Base-by-base conservation (phyloP, 2,113 vertebrate species). In the Progne subis region DNA sequence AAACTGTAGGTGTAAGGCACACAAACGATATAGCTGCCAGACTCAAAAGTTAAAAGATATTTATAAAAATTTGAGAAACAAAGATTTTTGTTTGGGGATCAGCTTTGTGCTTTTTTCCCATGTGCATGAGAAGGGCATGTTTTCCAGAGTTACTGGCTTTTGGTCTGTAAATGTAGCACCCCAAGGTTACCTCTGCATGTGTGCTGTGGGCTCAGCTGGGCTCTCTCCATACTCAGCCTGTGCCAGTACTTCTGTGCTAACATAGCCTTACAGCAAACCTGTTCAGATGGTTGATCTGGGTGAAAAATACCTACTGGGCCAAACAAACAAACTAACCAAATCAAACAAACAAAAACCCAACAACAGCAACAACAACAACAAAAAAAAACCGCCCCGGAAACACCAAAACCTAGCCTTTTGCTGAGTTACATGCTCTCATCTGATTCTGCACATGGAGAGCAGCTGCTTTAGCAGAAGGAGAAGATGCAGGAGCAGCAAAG, bases 101-200 rank as follows among this genome's bases (percentile, higher is more conserved):
- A 79, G 32, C 44, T 82, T 85, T 68, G 23, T 68, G 26, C 10
- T 47, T 63, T 23, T 11, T 65, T 85, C 34, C 14, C 11, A 21
- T 5, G 12, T 32, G 14, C 53, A 5, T 39, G 44, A 79, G n/a
- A 68, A 20, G 18, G 25, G 18, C 25, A 32, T 16, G 20, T 55
- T 71, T 93, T 74, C 34, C 1, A 0, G 34, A 87, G 23, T 52
- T 84, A n/a, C 11, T 41, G 57, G 14, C 13, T 84, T 87, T 90
- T 16, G 4, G 18, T 46, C 29, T 57, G 26, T 5, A 32, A 29
- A 31, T 74, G 43, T 2, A 11, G 28, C 39, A 81, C 20, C 41
- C 49, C 2, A 0, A 23, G 6, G 5, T 47, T 84, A 50, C 23
- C 34, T 82, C n/a, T 82, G 25, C 24, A 11, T 1, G 1, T 37